These are phyloP conservation scores for Oxycera nigricornis DNA, from an alignment of 2,888 invertebrate species.

Conservation along the genomic window DNA sequence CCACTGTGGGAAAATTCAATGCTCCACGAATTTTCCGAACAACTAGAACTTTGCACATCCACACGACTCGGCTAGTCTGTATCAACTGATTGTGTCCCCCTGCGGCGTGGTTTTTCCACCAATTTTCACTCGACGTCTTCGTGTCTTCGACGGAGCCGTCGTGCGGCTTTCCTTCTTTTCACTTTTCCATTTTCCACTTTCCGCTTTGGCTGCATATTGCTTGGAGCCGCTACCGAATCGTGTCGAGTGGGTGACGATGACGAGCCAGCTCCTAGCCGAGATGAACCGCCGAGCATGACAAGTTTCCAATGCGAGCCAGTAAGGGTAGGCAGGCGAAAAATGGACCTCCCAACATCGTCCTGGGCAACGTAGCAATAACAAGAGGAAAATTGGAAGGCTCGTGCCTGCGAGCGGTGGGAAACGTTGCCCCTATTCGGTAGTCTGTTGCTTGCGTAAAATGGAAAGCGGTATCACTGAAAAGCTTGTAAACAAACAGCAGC, in stretches of 20 bases:
- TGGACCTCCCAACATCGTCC: neutral
- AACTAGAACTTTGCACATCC: constrained; percentile 46
- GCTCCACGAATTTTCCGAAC: constrained; percentile 53
- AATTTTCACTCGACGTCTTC: constrained; percentile 38
- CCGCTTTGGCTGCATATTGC: neutral
- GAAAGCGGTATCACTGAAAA: constrained; percentile 13
- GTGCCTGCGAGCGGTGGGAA: neutral
- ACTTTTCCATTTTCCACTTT: constrained; percentile 35
- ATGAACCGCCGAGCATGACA: neutral
- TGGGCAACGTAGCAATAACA: neutral
- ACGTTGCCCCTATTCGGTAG: neutral
- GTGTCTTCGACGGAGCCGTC: constrained; percentile 3
- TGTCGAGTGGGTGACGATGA: constrained; percentile 12
- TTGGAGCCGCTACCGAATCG: neutral
- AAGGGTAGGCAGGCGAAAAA: constrained; percentile 7
- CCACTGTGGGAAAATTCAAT: neutral
- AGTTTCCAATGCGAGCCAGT: constrained; percentile 12
- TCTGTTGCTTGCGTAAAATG: constrained; percentile 20
- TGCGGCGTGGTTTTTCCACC: constrained; percentile 46
- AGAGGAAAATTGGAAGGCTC: neutral
- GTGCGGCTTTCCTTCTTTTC: constrained; percentile 39
- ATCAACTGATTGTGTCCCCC: constrained; percentile 50
- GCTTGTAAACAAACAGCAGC: constrained; percentile 35
- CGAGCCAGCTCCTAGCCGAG: constrained; percentile 18
- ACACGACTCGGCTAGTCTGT: constrained; percentile 48